Evolutionary conservation across 1,140 invertebrate species (phyloP).

Genomic region (Leptoteleia sp.): DNA sequence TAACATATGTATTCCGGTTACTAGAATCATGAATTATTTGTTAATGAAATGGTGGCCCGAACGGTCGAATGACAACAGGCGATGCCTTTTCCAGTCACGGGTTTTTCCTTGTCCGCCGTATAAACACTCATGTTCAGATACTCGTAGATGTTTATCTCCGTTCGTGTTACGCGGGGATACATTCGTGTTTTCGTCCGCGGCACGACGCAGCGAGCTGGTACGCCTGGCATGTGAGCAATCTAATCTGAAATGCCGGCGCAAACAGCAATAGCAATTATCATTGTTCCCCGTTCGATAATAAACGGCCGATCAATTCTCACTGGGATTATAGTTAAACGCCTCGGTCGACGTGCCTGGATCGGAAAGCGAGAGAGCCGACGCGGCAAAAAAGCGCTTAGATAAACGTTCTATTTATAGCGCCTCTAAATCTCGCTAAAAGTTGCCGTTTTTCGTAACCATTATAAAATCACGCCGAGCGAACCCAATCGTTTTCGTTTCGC

Average conservation of each 20-base stretch:
- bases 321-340: constrained; percentile 38
- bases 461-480: too few relatives aligned
- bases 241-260: constrained; percentile 51
- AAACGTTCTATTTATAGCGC: constrained; percentile 49
- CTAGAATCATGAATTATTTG: too few relatives aligned
- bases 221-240: constrained; percentile 59
- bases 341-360: constrained; percentile 20
- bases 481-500: too few relatives aligned
- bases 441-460: too few relatives aligned
- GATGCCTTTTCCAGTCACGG: background rate
- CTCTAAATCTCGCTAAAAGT: constrained; percentile 1
- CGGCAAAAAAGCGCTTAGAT: constrained; percentile 35
- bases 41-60: too few relatives aligned
- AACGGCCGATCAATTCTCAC: constrained; percentile 46
- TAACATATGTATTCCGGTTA: too few relatives aligned
- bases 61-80: too few relatives aligned
- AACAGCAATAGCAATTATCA: constrained; percentile 49
- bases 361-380: constrained; percentile 15
- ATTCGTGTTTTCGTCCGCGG: constrained; percentile 47
- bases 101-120: constrained; percentile 26
- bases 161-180: constrained; percentile 37
- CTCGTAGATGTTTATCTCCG: constrained; percentile 47
- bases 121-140: constrained; percentile 39
- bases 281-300: constrained; percentile 47
- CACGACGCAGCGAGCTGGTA: constrained; percentile 28